A percentile compares a stretch with the other conserved stretches of the same genome.
phyloP scores from a whole-genome alignment of 1,140 invertebrate species.

The Mesaphorura yosii region DNA sequence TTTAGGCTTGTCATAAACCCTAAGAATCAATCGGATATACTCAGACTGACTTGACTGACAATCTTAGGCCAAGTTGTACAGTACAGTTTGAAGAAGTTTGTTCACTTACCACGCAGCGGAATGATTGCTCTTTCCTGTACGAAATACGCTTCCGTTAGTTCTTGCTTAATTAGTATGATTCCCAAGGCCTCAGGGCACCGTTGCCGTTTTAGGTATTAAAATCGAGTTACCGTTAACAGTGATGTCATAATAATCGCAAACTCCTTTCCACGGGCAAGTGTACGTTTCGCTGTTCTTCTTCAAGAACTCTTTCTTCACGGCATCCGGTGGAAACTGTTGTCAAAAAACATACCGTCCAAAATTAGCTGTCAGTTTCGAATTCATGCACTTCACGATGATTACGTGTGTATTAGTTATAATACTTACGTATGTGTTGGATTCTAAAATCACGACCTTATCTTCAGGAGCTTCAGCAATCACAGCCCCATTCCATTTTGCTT shows the following conservation, averaged over 20 bases:
- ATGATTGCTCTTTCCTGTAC: conserved; percentile 1
- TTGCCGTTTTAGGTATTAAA: too few relatives aligned
- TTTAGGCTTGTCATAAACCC: conserved; percentile 12
- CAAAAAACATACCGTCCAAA: not conserved
- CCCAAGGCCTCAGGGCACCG: too few relatives aligned
- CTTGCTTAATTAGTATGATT: too few relatives aligned
- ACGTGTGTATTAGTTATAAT: not conserved
- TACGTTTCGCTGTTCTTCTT: conserved; percentile 1
- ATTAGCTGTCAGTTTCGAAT: not conserved
- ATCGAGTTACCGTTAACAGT: conserved; percentile 8
- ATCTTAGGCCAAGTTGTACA: too few relatives aligned
- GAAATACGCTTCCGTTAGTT: too few relatives aligned
- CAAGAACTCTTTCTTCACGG: conserved; percentile 13
- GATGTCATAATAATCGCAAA: conserved; percentile 14
- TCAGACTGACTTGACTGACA: too few relatives aligned
- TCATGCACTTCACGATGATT: not conserved
- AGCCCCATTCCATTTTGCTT: conserved; percentile 20
- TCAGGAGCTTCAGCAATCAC: conserved; percentile 11
- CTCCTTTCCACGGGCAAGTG: conserved; percentile 17
- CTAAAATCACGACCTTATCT: conserved; percentile 6
- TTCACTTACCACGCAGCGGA: conserved; percentile 10
- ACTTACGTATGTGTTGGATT: conserved; percentile 19
- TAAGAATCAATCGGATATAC: conserved; percentile 1
- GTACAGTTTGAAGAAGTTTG: too few relatives aligned
- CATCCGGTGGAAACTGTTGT: conserved; percentile 12